Percentiles rank a stretch among this genome's conserved stretches.
These are phyloP conservation scores for Rhegmatorhina hoffmannsi DNA, from an alignment of 2,113 vertebrate genomes.

Conservation along the genomic window DNA sequence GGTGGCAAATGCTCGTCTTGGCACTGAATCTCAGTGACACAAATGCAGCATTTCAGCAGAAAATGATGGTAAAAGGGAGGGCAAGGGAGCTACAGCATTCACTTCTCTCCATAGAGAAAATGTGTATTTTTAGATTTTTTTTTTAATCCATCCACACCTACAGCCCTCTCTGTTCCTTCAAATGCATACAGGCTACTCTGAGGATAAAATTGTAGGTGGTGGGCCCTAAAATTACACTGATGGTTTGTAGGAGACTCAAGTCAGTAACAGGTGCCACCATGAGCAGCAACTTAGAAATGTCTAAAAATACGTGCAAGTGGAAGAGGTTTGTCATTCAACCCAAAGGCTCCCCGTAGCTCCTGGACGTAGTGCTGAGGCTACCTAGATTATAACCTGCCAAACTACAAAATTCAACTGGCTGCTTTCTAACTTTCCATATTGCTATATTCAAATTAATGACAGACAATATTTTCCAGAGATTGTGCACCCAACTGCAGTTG, in stretches of 20 bases:
- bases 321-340: background rate
- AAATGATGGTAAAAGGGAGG: background rate
- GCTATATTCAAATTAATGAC: background rate
- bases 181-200: background rate
- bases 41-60: constrained; percentile 14
- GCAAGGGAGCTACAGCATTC: background rate
- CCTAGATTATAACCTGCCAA: background rate
- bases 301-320: background rate
- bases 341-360: background rate
- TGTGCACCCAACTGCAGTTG: background rate
- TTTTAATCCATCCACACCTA: background rate
- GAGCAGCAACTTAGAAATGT: background rate
- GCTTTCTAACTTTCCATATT: background rate
- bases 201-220: background rate
- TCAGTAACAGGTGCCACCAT: background rate
- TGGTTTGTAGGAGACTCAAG: background rate
- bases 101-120: background rate
- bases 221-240: background rate
- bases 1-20: constrained; percentile 2
- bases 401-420: background rate
- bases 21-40: constrained; percentile 33
- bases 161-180: background rate
- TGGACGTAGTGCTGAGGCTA: background rate
- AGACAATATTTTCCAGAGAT: background rate
- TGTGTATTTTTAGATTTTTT: background rate